These are phyloP conservation scores for Argyra leucocephala DNA, from an alignment of 2,888 invertebrate species.

Conservation along the genomic window DNA sequence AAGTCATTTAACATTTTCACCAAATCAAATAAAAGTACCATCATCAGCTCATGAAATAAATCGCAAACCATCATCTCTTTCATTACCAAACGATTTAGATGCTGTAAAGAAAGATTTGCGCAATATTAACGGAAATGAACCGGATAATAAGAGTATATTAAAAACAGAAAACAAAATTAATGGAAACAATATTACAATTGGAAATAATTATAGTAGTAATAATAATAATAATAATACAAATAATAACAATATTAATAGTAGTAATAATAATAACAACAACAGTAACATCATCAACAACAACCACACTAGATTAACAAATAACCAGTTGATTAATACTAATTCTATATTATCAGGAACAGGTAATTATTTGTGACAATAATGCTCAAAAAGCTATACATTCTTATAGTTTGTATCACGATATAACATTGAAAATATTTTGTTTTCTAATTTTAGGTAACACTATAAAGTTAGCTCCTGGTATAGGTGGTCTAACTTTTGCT, in stretches of 20 bases:
- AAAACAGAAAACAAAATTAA: background rate
- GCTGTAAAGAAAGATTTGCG: constrained; percentile 8
- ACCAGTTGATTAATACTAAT: background rate
- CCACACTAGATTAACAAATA: background rate
- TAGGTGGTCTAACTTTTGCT: constrained; percentile 42
- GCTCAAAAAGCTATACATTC: too few species aligned
- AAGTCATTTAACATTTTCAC: constrained; percentile 63
- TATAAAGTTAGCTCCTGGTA: constrained; percentile 41
- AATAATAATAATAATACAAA: constrained; percentile 2
- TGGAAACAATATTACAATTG: background rate
- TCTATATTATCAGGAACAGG: constrained; percentile 10
- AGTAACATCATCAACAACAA: background rate
- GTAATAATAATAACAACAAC: background rate
- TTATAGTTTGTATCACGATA: too few species aligned
- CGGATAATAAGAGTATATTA: background rate
- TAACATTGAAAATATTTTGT: constrained; percentile 12
- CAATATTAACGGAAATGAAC: background rate
- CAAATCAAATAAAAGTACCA: constrained; percentile 56
- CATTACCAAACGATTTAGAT: background rate
- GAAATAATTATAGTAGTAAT: background rate
- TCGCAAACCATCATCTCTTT: constrained; percentile 5
- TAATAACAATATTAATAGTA: background rate
- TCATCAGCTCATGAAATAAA: background rate
- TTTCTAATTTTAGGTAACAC: constrained; percentile 30
- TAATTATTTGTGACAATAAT: too few species aligned